Percentiles rank a stretch among this genome's conserved stretches.
Conservation (phyloP, 2,797 vertebrate genomes). For the Fringilla coelebs region DNA sequence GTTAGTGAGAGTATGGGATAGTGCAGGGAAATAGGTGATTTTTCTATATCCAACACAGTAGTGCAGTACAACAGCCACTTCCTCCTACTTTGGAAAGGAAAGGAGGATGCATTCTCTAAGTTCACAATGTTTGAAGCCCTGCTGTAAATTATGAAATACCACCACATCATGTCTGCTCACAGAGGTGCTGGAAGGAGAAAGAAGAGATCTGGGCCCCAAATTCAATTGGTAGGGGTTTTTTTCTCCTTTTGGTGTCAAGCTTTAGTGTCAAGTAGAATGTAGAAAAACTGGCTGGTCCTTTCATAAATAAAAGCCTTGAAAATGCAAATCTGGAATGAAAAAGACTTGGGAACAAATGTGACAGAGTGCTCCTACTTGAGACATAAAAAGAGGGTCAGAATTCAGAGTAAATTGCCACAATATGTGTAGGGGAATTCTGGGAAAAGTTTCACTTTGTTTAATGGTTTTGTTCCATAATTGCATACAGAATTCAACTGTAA, state of each 20-base stretch:
- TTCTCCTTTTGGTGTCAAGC: background rate
- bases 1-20: background rate
- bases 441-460: conserved; percentile 12
- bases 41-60: background rate
- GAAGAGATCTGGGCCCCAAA: background rate
- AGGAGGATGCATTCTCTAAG: background rate
- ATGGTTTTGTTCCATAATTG: conserved; percentile 1
- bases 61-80: background rate
- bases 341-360: background rate
- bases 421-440: conserved; percentile 3
- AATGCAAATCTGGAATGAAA: conserved; percentile 20
- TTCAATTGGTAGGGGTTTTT: background rate
- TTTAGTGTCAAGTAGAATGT: background rate
- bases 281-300: background rate
- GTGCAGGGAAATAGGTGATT: background rate
- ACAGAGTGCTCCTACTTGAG: background rate
- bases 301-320: conserved; percentile 24
- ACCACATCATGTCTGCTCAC: background rate
- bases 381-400: background rate
- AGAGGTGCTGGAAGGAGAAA: background rate
- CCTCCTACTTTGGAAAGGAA: background rate
- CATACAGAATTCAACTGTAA: background rate
- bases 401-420: conserved; percentile 11
- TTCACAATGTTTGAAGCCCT: background rate
- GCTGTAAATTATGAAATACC: background rate